Evolutionary conservation across 2,113 vertebrate species (phyloP).

Genomic region (Anser brachyrhynchus): DNA sequence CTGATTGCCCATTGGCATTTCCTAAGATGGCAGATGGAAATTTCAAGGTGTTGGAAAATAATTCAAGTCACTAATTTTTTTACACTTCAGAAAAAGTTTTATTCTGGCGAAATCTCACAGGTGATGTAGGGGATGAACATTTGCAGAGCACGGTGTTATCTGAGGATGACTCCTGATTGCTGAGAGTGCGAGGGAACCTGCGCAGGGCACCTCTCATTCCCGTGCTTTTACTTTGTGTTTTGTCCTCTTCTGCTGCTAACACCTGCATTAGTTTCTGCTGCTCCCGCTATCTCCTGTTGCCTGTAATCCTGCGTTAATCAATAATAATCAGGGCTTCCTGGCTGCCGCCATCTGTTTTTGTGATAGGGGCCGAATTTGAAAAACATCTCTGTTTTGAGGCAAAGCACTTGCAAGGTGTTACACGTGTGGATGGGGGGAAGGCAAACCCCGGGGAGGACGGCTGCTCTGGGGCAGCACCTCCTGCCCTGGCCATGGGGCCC

Average conservation of each 20-base stretch:
- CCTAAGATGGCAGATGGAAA: background rate
- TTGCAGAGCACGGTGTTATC: background rate
- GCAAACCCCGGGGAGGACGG: background rate
- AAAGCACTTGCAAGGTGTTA: background rate
- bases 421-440: rapidly evolving
- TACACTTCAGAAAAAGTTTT: background rate
- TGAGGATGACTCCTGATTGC: background rate
- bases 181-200: background rate
- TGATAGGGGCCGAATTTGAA: background rate
- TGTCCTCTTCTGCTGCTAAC: background rate
- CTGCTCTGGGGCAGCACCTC: background rate
- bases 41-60: background rate
- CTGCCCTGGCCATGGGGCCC: background rate
- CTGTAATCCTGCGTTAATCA: background rate
- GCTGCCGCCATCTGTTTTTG: conserved; percentile 19
- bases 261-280: background rate
- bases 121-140: background rate
- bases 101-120: background rate
- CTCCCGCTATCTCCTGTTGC: background rate
- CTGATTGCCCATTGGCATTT: background rate
- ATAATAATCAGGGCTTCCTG: conserved; percentile 6
- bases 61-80: background rate
- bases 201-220: background rate
- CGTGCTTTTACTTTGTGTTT: background rate
- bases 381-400: background rate